These are phyloP conservation scores for Pagrus major DNA, from an alignment of 2,113 vertebrate genomes.

Conservation along the genomic window DNA sequence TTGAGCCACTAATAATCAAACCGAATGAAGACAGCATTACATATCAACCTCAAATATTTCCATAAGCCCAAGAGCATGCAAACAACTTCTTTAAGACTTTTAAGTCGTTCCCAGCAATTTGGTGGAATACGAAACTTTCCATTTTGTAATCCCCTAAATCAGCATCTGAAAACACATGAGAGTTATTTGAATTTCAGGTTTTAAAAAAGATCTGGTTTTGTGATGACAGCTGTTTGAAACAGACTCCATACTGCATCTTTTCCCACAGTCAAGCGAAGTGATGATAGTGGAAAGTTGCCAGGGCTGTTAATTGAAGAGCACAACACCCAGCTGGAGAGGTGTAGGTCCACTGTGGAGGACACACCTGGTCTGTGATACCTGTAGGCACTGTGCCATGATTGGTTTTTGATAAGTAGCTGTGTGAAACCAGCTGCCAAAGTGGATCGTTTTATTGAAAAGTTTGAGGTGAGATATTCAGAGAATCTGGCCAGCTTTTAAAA, in stretches of 20 bases:
- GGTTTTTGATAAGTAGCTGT: conserved; percentile 30
- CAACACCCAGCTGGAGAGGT: conserved; percentile 4
- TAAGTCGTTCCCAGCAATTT: conserved; percentile 29
- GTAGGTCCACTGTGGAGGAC: background rate
- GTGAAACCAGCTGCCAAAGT: conserved; percentile 14
- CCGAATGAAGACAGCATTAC: background rate
- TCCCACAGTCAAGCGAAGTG: conserved; percentile 23
- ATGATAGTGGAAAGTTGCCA: conserved; percentile 22
- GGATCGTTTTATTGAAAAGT: conserved; percentile 35
- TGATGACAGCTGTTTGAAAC: conserved; percentile 33
- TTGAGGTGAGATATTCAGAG: conserved; percentile 27
- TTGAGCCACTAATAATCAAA: background rate
- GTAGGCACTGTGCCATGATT: conserved; percentile 3
- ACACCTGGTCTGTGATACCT: conserved; percentile 21
- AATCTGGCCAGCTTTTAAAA: conserved; percentile 21
- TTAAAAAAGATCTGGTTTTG: conserved; percentile 12
- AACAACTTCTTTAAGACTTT: conserved; percentile 41
- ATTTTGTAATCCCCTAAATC: conserved; percentile 28
- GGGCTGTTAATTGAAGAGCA: conserved; percentile 18
- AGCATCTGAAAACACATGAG: conserved; percentile 32
- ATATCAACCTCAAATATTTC: conserved; percentile 36
- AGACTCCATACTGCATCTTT: conserved; percentile 7
- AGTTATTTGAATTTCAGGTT: conserved; percentile 27
- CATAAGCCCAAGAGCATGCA: conserved; percentile 26
- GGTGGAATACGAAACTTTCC: conserved; percentile 29